Evolutionary conservation across 2,888 invertebrate species (phyloP).

Genomic region (Cephonodes hylas): DNA sequence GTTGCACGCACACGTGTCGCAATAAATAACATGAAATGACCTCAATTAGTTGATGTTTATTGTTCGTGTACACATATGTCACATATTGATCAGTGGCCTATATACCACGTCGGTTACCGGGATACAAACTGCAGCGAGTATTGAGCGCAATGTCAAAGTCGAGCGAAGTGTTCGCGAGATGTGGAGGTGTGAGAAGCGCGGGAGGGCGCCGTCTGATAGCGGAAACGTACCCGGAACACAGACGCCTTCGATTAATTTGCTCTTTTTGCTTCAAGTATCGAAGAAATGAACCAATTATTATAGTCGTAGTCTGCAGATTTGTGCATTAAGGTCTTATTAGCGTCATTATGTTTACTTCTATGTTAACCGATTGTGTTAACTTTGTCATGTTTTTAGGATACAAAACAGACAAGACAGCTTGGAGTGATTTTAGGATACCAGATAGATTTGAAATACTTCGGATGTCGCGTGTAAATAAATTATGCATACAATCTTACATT

Average conservation of each 20-base stretch:
- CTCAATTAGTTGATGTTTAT: neutral
- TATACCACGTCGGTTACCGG: neutral
- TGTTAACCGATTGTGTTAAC: too few relatives aligned
- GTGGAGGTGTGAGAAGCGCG: neutral
- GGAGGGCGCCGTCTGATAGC: neutral
- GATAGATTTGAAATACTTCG: too few relatives aligned
- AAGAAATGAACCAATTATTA: neutral
- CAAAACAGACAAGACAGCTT: too few relatives aligned
- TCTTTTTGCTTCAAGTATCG: neutral
- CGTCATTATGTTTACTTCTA: too few relatives aligned
- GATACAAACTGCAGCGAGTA: neutral
- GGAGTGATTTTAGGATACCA: too few relatives aligned
- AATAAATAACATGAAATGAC: neutral
- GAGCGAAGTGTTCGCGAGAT: neutral
- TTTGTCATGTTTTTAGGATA: too few relatives aligned
- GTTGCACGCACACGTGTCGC: neutral
- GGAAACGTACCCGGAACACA: neutral
- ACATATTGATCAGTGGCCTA: neutral
- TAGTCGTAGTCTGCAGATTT: neutral
- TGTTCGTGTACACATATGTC: neutral
- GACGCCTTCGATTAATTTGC: neutral
- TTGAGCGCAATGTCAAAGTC: slow-evolving; percentile 1
- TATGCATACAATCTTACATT: too few relatives aligned
- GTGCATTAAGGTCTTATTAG: neutral
- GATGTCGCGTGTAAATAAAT: too few relatives aligned